Evolutionary conservation across 2,797 vertebrate genomes (phyloP).

Genomic region (Lateolabrax maculatus): DNA sequence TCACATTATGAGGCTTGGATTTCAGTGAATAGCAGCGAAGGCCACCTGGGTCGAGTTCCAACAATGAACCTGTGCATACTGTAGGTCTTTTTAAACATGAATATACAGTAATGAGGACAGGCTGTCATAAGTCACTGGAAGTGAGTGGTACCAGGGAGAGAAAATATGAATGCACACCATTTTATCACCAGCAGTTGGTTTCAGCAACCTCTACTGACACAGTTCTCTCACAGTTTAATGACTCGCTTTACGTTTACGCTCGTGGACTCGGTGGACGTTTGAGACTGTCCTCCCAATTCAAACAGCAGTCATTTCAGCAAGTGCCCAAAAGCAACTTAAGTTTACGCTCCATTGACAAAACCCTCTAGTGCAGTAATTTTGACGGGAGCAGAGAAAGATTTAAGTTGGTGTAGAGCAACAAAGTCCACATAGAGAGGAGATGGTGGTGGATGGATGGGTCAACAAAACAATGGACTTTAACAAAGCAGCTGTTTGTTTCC

Average conservation of each 20-base stretch:
- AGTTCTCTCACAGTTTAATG: no score
- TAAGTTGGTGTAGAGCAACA: not conserved
- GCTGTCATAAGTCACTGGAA: no score
- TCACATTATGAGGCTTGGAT: conserved; percentile 26
- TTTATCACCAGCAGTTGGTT: no score
- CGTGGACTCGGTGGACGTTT: not conserved
- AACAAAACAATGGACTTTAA: not conserved
- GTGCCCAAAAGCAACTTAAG: not conserved
- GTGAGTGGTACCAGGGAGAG: no score
- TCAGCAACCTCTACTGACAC: no score
- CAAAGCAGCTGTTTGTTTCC: no score
- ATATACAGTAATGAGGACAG: no score
- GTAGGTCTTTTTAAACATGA: no score
- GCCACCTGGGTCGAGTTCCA: not conserved
- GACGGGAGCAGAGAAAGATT: not conserved
- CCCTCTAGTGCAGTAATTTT: not conserved
- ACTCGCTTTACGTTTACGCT: not conserved
- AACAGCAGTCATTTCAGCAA: not conserved
- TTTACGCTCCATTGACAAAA: not conserved
- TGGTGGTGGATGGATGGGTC: not conserved
- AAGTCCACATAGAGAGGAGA: not conserved
- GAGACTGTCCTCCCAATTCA: not conserved
- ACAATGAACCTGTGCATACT: no score
- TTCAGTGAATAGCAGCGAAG: conserved; percentile 2
- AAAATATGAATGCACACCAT: no score